Conservation (phyloP, 2,888 invertebrate genomes). For the Desoria tigrina region DNA sequence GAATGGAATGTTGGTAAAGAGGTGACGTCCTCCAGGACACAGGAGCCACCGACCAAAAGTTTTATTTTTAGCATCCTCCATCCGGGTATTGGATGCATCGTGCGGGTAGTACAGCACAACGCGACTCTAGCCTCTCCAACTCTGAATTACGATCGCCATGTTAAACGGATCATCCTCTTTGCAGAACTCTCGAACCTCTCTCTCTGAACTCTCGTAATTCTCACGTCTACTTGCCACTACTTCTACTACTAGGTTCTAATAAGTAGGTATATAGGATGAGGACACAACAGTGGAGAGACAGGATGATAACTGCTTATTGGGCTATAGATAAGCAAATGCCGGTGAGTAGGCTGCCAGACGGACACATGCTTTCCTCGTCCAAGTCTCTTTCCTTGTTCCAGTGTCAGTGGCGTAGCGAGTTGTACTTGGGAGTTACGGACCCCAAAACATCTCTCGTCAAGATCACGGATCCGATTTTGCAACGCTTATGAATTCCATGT, state of each 20-base stretch:
- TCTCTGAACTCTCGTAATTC: too few relatives aligned
- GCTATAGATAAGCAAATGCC: too few relatives aligned
- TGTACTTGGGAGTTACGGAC: not conserved
- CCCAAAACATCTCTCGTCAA: not conserved
- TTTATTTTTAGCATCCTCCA: slow-evolving; percentile 20
- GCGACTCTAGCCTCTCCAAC: not conserved
- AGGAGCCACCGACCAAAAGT: slow-evolving; percentile 15
- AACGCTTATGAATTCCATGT: too few relatives aligned
- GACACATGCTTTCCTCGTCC: slow-evolving; percentile 4
- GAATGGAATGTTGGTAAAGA: slow-evolving; percentile 15
- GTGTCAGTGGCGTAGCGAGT: not conserved
- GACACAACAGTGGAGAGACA: too few relatives aligned
- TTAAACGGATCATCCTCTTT: too few relatives aligned
- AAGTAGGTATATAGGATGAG: too few relatives aligned
- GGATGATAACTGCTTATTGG: too few relatives aligned
- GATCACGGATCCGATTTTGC: too few relatives aligned
- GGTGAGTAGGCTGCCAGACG: not conserved
- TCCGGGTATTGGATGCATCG: slow-evolving; percentile 18
- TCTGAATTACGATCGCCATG: too few relatives aligned
- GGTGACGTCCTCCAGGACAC: slow-evolving; percentile 12
- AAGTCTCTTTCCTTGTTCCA: slow-evolving; percentile 6
- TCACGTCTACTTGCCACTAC: too few relatives aligned
- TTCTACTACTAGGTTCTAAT: too few relatives aligned
- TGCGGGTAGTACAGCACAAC: not conserved
- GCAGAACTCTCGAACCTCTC: too few relatives aligned